Evolutionary conservation across 2,797 vertebrate species (phyloP).

Genomic region (Psittacula derbiana): DNA sequence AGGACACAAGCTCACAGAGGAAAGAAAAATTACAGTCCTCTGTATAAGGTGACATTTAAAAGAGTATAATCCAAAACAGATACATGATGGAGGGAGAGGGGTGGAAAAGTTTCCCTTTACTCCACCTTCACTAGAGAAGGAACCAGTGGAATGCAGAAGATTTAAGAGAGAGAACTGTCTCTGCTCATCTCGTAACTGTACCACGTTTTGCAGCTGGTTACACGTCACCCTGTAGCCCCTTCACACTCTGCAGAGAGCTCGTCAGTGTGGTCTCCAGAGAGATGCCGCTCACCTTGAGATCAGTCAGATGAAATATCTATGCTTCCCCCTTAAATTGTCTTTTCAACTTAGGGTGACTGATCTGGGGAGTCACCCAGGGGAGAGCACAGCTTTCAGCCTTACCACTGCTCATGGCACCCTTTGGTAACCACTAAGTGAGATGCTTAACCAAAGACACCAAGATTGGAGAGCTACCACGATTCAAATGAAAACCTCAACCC

Average conservation of each 20-base stretch:
- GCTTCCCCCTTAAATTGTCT: neutral
- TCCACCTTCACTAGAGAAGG: neutral
- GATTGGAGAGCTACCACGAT: neutral
- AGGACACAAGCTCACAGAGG: neutral
- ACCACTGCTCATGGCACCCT: fast-evolving
- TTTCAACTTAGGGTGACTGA: neutral
- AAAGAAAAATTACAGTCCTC: slow-evolving; percentile 10
- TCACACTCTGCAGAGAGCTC: neutral
- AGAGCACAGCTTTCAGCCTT: neutral
- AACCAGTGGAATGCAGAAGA: neutral
- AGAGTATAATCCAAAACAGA: slow-evolving; percentile 6
- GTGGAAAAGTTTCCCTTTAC: neutral
- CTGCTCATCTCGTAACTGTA: neutral
- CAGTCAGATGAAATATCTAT: neutral
- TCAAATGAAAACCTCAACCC: neutral
- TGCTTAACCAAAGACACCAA: neutral
- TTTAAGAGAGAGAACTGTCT: neutral
- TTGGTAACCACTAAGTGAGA: neutral
- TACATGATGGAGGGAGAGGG: neutral
- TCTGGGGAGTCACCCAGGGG: neutral
- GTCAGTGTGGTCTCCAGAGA: neutral
- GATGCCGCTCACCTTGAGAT: neutral
- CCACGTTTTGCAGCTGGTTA: neutral
- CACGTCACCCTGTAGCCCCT: neutral
- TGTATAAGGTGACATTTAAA: neutral